phyloP scores from a whole-genome alignment of 2,888 invertebrate species.

The Cecidostiba fungosa region DNA sequence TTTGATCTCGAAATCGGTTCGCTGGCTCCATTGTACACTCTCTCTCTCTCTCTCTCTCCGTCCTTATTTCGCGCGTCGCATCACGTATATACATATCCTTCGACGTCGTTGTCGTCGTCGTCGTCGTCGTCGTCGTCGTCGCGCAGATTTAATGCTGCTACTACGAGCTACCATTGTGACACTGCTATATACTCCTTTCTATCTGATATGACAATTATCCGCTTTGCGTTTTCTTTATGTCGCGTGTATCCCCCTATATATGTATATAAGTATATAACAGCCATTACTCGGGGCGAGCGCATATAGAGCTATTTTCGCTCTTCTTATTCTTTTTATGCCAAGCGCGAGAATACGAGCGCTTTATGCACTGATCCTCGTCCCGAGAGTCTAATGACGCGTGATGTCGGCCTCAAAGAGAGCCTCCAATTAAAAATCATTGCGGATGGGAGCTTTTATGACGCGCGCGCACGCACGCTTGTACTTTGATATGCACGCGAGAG shows the following conservation, averaged over 20 bases:
- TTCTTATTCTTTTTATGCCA: neutral
- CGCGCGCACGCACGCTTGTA: too few species aligned
- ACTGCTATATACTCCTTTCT: conserved; percentile 1
- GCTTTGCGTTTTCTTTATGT: conserved; percentile 19
- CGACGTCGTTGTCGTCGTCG: too few species aligned
- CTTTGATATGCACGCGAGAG: neutral
- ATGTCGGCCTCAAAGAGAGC: neutral
- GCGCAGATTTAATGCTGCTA: conserved; percentile 31
- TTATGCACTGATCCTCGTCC: neutral
- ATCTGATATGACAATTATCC: conserved; percentile 59
- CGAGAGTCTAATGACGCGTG: neutral
- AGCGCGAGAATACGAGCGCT: neutral
- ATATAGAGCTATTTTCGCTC: neutral
- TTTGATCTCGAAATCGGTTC: conserved; percentile 79
- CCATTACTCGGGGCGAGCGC: neutral
- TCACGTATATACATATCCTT: neutral
- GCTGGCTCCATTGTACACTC: conserved; percentile 77
- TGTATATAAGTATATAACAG: neutral
- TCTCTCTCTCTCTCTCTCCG: neutral
- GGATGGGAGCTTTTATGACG: neutral
- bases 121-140: neutral
- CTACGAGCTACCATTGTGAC: conserved; percentile 7
- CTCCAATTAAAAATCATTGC: neutral
- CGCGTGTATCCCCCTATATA: neutral
- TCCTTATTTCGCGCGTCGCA: conserved; percentile 14